Evolutionary conservation across 2,797 vertebrate species (phyloP).

Genomic region (Squalus acanthias): DNA sequence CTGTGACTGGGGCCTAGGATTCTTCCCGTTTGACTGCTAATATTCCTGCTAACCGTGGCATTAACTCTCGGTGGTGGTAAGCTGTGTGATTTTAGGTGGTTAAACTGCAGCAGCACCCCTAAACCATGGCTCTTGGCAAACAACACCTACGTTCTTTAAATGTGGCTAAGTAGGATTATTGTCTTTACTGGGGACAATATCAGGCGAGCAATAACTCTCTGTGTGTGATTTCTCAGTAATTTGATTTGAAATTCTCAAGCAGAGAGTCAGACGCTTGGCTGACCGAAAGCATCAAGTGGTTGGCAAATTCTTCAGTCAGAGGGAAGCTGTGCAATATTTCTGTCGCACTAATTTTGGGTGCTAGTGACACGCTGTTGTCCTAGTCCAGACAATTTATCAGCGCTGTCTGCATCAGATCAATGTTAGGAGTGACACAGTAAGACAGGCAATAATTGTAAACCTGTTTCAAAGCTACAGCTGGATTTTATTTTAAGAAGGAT

Average conservation of each 20-base stretch:
- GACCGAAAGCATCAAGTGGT: background rate
- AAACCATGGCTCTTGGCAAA: background rate
- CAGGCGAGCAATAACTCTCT: background rate
- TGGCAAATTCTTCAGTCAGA: background rate
- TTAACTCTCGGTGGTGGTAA: background rate
- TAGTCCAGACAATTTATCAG: background rate
- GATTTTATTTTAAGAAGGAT: background rate
- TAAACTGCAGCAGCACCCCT: background rate
- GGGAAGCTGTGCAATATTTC: background rate
- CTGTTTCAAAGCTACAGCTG: background rate
- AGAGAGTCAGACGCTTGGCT: too few species aligned
- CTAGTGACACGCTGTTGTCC: background rate
- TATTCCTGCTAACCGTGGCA: background rate
- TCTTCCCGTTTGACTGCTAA: too few species aligned
- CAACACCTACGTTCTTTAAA: background rate
- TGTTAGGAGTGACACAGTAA: background rate
- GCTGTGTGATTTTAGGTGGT: background rate
- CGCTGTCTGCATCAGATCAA: background rate
- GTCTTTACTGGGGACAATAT: background rate
- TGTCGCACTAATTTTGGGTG: background rate
- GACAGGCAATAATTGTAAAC: background rate
- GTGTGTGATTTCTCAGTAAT: background rate
- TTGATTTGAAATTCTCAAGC: background rate
- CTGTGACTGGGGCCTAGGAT: too few species aligned
- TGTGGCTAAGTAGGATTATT: background rate